These are phyloP conservation scores for Nothobranchius kuhntae DNA, from an alignment of 2,113 vertebrate species.

Conservation along the genomic window DNA sequence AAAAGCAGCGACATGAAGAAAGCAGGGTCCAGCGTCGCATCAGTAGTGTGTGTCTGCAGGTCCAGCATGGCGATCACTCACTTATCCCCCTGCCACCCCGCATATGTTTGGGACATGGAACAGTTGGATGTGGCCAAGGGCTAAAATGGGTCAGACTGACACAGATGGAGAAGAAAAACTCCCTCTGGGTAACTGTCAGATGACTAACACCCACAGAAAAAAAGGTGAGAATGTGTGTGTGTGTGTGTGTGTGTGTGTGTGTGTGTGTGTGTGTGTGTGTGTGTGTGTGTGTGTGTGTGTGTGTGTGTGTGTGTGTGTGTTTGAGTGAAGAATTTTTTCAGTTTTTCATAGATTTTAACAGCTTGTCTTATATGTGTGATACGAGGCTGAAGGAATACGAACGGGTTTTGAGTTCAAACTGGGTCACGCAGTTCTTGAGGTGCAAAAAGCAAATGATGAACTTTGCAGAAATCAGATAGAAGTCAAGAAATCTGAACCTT, in stretches of 20 bases:
- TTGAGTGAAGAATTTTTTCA: conserved; percentile 28
- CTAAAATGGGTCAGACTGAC: conserved; percentile 84
- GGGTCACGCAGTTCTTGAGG: conserved; percentile 34
- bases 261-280: conserved; percentile 13
- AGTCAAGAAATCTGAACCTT: conserved; percentile 33
- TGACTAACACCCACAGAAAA: conserved; percentile 67
- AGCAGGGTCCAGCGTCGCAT: conserved; percentile 73
- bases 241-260: conserved; percentile 12
- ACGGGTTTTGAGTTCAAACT: conserved; percentile 41
- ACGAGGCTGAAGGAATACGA: conserved; percentile 34
- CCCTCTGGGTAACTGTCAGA: conserved; percentile 79
- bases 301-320: conserved; percentile 13
- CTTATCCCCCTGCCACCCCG: conserved; percentile 79
- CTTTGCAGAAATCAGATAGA: conserved; percentile 27
- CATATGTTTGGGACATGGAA: conserved; percentile 83
- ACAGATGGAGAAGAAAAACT: conserved; percentile 82
- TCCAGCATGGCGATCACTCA: conserved; percentile 64
- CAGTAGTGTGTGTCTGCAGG: conserved; percentile 67
- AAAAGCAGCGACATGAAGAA: conserved; percentile 29
- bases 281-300: conserved; percentile 16
- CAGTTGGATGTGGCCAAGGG: conserved; percentile 84
- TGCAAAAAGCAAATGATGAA: conserved; percentile 25
- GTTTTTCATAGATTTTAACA: conserved; percentile 65
- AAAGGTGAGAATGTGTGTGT: conserved; percentile 24
- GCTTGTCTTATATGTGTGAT: conserved; percentile 40